Evolutionary conservation across 2,888 invertebrate genomes (phyloP), one percentile per base, ranked within the genome.

Genomic region (Eilema depressum): DNA sequence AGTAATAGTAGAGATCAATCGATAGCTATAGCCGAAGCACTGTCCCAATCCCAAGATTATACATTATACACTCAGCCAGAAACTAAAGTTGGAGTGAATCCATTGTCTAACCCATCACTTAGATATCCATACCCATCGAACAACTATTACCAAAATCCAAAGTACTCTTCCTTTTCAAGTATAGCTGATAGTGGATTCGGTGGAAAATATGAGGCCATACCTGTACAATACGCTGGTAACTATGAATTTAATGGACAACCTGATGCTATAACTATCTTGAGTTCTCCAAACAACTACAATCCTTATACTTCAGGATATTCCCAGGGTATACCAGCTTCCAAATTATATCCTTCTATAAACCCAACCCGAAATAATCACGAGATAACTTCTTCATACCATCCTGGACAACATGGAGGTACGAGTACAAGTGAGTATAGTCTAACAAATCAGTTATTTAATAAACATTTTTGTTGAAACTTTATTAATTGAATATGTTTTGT

Each of bases 271-370:
- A 66, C 47, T 17, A 53, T 73, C 5, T 47, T 63, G 33, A 63
- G 25, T 11, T 33, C 59, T 47, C 47, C 63, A 20, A 57, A 28
- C 20, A 25, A 57, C n/a, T 69, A 59, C 10, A 63, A 69, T 53
- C 61, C 63, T 3, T 71, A 63, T 20, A 30, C 23, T 63, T 37
- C 59, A 11, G 68, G 57, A 56, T 68, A 56, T 20, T 70, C 69
- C 25, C 77, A 73, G 26, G 77, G 83, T 71, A 67, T 74, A 3
- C 70, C 75, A 26, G 59, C 78, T 0, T 74, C 85, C 7, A 74
- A 75, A 25, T n/a, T 77, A 0, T 85, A 83, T 41, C 74, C 83
- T 25, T 63, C 76, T 12, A 30, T 80, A 26, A 85, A 84, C 62
- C 80, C 82, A 37, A 69, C 70, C 53, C 66, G 30, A 33, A 47